phyloP scores from a whole-genome alignment of 2,797 vertebrate genomes.

The Oryzias sinensis region DNA sequence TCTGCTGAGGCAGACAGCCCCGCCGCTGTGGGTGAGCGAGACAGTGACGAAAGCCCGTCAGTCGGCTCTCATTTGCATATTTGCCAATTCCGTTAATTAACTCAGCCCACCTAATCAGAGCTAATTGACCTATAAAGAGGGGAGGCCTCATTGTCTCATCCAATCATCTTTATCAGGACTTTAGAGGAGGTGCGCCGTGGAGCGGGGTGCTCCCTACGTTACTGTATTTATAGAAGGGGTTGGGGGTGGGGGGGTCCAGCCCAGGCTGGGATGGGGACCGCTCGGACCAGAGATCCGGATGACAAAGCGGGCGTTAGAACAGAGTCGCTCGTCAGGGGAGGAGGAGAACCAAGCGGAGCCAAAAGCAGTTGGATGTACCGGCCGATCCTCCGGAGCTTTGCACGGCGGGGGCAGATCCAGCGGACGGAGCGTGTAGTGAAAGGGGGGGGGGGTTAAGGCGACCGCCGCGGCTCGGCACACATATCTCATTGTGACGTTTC shows the following conservation, averaged over 20 bases:
- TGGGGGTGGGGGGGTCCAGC: no score
- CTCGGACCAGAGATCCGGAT: slow-evolving; percentile 32
- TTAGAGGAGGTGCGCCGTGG: slow-evolving; percentile 58
- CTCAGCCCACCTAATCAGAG: slow-evolving; percentile 87
- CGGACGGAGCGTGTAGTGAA: slow-evolving; percentile 31
- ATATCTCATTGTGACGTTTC: slow-evolving; percentile 99
- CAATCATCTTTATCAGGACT: slow-evolving; percentile 83
- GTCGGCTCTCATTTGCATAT: slow-evolving; percentile 79
- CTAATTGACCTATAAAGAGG: slow-evolving; percentile 92
- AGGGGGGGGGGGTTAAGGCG: slow-evolving; percentile 40
- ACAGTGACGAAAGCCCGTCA: slow-evolving; percentile 76
- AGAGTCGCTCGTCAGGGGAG: slow-evolving; percentile 49
- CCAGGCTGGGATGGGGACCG: slow-evolving; percentile 21
- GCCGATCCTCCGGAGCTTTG: slow-evolving; percentile 40
- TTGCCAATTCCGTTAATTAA: slow-evolving; percentile 85
- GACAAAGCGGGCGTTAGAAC: slow-evolving; percentile 13
- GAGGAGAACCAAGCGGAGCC: slow-evolving; percentile 82
- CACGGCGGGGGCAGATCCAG: slow-evolving; percentile 38
- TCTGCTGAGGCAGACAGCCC: slow-evolving; percentile 59
- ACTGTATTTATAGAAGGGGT: slow-evolving; percentile 60
- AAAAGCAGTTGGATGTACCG: slow-evolving; percentile 79
- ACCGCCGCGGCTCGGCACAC: slow-evolving; percentile 80
- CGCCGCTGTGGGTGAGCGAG: slow-evolving; percentile 58
- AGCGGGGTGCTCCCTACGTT: slow-evolving; percentile 71
- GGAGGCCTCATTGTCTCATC: slow-evolving; percentile 83